Percentiles rank a stretch among this genome's conserved stretches.
Evolutionary conservation across 2,888 invertebrate species (phyloP).

Genomic region (Ceraclea dissimilis): DNA sequence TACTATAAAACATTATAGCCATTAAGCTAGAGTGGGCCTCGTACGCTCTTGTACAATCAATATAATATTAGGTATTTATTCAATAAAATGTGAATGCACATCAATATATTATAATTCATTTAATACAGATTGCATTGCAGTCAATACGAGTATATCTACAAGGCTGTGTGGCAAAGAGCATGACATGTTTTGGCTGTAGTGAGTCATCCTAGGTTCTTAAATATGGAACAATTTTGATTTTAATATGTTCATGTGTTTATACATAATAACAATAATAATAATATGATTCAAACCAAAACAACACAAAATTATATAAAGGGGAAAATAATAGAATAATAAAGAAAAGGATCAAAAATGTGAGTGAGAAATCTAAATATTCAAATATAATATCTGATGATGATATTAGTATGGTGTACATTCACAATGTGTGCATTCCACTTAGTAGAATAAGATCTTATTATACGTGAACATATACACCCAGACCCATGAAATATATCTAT

Average conservation of each 20-base stretch:
- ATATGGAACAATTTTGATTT: slow-evolving; percentile 19
- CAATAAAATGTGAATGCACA: neutral
- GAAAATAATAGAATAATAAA: neutral
- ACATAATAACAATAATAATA: slow-evolving; percentile 8
- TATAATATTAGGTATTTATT: too few species aligned
- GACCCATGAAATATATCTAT: too few species aligned
- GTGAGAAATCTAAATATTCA: neutral
- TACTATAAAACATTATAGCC: neutral
- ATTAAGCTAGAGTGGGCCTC: neutral
- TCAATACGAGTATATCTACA: slow-evolving; percentile 23
- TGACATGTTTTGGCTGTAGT: slow-evolving; percentile 26
- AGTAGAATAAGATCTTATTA: too few species aligned
- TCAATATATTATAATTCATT: neutral
- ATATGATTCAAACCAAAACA: slow-evolving; percentile 5
- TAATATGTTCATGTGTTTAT: slow-evolving; percentile 15
- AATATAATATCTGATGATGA: neutral
- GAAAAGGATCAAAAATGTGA: neutral
- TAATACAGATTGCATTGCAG: slow-evolving; percentile 21
- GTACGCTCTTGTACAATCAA: neutral
- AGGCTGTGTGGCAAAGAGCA: slow-evolving; percentile 27
- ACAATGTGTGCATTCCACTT: too few species aligned
- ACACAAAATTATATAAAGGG: slow-evolving; percentile 2
- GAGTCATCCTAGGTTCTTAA: slow-evolving; percentile 27
- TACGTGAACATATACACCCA: too few species aligned
- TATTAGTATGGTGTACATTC: too few species aligned